Conservation (phyloP, 2,797 vertebrate genomes). For the Myotis findleyi region DNA sequence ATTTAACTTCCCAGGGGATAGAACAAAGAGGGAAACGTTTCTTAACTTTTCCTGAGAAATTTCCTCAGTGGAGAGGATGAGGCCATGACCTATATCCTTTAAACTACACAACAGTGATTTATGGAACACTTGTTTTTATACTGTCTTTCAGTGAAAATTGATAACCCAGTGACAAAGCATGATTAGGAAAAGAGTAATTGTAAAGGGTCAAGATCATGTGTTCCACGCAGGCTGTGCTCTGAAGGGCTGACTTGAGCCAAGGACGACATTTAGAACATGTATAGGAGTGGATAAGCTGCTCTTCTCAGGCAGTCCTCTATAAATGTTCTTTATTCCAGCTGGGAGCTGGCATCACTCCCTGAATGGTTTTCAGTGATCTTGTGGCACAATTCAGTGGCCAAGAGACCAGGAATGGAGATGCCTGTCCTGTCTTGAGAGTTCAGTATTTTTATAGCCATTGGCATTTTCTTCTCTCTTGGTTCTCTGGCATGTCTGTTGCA, state of each 20-base stretch:
- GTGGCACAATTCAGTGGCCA: neutral
- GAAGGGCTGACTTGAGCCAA: constrained; percentile 26
- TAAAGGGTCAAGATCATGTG: neutral
- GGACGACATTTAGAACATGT: constrained; percentile 4
- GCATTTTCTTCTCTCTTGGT: constrained; percentile 7
- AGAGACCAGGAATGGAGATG: neutral
- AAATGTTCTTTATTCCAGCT: constrained; percentile 22
- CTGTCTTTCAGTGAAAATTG: neutral
- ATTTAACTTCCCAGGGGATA: neutral
- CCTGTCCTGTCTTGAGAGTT: constrained; percentile 4
- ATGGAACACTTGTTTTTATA: constrained; percentile 48
- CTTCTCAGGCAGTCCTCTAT: constrained; percentile 23
- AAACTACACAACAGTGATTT: neutral
- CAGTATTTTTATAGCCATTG: constrained; percentile 18
- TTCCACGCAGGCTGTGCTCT: neutral
- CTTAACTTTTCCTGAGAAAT: constrained; percentile 15
- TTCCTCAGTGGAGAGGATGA: neutral
- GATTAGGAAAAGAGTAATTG: neutral
- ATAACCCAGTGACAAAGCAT: neutral
- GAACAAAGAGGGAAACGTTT: neutral
- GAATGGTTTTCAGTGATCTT: constrained; percentile 37
- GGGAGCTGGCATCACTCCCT: constrained; percentile 27
- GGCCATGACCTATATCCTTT: neutral
- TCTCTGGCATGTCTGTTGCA: neutral
- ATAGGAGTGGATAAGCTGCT: neutral